Evolutionary conservation across 2,113 vertebrate genomes (phyloP).

Genomic region (Scomber colias): DNA sequence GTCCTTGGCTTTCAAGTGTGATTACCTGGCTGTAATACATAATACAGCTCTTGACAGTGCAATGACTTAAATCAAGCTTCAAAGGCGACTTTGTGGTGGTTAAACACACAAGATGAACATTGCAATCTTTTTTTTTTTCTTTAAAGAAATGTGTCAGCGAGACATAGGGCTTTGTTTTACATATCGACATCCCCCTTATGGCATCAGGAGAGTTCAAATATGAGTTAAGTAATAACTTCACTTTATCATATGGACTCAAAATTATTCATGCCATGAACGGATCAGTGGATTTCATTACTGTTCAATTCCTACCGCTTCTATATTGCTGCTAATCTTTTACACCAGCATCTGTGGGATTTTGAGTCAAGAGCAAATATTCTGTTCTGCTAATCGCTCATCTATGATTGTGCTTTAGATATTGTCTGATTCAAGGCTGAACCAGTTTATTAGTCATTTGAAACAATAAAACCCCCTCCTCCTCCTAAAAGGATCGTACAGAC

Average conservation of each 20-base stretch:
- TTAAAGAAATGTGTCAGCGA: conserved; percentile 17
- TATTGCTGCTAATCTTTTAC: background rate
- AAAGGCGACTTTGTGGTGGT: conserved; percentile 27
- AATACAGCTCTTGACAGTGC: conserved; percentile 49
- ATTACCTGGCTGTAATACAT: conserved; percentile 52
- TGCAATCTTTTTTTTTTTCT: background rate
- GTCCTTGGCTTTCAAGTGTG: conserved; percentile 61
- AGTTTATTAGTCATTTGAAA: conserved; percentile 9
- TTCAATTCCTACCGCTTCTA: background rate
- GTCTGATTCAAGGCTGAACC: background rate
- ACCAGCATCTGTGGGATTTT: background rate
- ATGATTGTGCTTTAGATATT: background rate
- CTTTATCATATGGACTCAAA: background rate
- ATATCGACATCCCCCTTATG: background rate
- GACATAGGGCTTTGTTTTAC: conserved; percentile 6
- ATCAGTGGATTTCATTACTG: background rate
- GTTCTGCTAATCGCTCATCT: background rate
- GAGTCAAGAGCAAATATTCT: background rate
- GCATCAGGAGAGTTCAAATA: conserved; percentile 1
- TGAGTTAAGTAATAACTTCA: background rate
- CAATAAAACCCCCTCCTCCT: background rate
- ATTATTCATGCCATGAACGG: background rate
- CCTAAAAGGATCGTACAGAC: background rate
- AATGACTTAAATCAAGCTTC: conserved; percentile 60
- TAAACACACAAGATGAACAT: background rate